These are phyloP conservation scores for Heteromyza rotundicornis DNA, from an alignment of 2,888 invertebrate species.

Conservation along the genomic window DNA sequence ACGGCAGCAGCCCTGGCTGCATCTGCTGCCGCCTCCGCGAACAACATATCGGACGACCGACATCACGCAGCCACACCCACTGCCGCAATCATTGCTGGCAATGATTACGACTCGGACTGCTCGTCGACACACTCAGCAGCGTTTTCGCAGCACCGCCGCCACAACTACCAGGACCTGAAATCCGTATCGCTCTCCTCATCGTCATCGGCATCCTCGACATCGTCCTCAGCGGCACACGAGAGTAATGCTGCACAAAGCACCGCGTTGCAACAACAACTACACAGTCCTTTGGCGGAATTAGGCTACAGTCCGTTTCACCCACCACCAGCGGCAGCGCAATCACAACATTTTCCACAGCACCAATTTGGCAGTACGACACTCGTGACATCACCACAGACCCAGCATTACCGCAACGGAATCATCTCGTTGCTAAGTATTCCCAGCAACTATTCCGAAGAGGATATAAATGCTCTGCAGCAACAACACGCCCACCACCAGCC, in stretches of 20 bases:
- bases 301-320: conserved; percentile 16
- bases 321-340: conserved; percentile 6
- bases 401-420: conserved; percentile 26
- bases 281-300: conserved; percentile 23
- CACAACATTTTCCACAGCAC: conserved; percentile 12
- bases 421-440: conserved; percentile 36
- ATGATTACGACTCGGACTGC: conserved; percentile 36
- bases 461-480: conserved; percentile 14
- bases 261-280: neutral
- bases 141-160: neutral
- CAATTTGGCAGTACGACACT: conserved; percentile 4
- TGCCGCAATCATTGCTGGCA: conserved; percentile 32
- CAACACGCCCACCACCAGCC: conserved; percentile 26
- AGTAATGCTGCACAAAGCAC: too few species aligned
- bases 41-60: neutral
- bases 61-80: neutral
- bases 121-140: conserved; percentile 27
- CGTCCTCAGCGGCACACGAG: conserved; percentile 18
- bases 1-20: conserved; percentile 37
- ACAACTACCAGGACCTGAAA: conserved; percentile 26
- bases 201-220: conserved; percentile 26
- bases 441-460: conserved; percentile 30
- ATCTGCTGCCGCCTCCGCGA: neutral
- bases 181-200: conserved; percentile 25
- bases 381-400: conserved; percentile 14